Evolutionary conservation across 2,888 invertebrate genomes (phyloP), one percentile per base, ranked within the genome.

Genomic region (Caenorhabditis parvicauda): DNA sequence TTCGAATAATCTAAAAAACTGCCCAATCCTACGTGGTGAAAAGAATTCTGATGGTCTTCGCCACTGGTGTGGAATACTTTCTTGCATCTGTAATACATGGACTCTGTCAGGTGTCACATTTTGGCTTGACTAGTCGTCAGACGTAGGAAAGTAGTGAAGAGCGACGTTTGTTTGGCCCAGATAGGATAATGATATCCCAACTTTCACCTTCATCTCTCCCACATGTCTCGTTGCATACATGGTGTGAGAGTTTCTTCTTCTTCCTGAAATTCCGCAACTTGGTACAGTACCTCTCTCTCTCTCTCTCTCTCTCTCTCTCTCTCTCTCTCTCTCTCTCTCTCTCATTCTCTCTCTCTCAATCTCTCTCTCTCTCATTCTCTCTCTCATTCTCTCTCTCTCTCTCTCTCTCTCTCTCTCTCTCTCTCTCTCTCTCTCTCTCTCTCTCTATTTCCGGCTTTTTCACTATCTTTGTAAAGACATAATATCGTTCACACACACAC

Each of bases 311-410:
- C 27, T 24, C 28, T 32, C 41, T 42, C 28, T 49, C 43, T 47
- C 49, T 43, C 37, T 43, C 55, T 28, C 32, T 41, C 38, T 49
- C 25, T 28, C 49, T 37, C 42, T 27, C 21, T 37, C 35, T 29
- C 52, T 47, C 25, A 12, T 35, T 19, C 43, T 37, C 29, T 28
- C n/a, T 41, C 22, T 29, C 41, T 50, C 48, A 48, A 24, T 44
- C 32, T 44, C 25, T 17, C 4, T 35, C 9, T 51, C 35, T 39
- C 19, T 25, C 43, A 28, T 19, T 29, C 27, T 50, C 45, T 32
- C 37, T 39, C 45, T 50, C 24, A 50, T 51, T 51, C 51, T 43
- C 46, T 46, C 41, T 51, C 43, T 51, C 46, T 45, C 42, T 51
- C 43, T 48, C 17, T 50, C 21, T 43, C 24, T 17, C 28, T 14